Evolutionary conservation across 2,888 invertebrate genomes (phyloP).

Genomic region (Ophion costatus): DNA sequence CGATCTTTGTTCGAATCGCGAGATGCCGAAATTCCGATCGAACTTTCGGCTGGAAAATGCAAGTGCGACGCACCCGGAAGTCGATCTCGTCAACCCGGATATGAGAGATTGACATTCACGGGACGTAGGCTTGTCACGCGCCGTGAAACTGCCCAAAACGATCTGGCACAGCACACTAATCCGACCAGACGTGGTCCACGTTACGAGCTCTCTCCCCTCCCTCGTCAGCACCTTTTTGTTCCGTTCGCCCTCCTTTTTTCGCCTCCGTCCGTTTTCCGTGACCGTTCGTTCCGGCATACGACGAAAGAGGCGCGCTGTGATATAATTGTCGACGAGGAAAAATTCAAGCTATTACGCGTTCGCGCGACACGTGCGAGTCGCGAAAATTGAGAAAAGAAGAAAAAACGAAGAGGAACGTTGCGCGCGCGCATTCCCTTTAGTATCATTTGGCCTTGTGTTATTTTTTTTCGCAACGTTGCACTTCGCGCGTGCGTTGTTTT

Average conservation of each 20-base stretch:
- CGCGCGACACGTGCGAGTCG: background rate
- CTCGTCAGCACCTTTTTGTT: background rate
- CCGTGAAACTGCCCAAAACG: background rate
- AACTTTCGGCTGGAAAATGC: background rate
- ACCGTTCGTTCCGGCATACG: conserved; percentile 55
- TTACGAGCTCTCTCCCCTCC: conserved; percentile 18
- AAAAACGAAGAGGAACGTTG: conserved; percentile 44
- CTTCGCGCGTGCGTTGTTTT: background rate
- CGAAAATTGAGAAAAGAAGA: background rate
- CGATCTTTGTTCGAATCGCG: background rate
- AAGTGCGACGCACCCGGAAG: background rate
- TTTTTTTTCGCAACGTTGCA: conserved; percentile 46
- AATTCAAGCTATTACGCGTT: conserved; percentile 29
- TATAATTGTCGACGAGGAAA: conserved; percentile 70
- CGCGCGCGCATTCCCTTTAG: conserved; percentile 37
- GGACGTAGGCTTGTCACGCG: background rate
- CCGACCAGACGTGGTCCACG: background rate
- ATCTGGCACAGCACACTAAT: background rate
- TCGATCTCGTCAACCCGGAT: too few species aligned
- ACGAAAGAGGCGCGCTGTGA: conserved; percentile 72
- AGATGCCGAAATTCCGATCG: background rate
- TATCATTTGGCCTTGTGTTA: background rate
- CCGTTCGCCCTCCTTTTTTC: background rate
- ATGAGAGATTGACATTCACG: too few species aligned
- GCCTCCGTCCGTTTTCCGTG: background rate